Evolutionary conservation across 2,888 invertebrate species (phyloP), one percentile per base, ranked within the genome.

Genomic region (Caenorhabditis sp.): DNA sequence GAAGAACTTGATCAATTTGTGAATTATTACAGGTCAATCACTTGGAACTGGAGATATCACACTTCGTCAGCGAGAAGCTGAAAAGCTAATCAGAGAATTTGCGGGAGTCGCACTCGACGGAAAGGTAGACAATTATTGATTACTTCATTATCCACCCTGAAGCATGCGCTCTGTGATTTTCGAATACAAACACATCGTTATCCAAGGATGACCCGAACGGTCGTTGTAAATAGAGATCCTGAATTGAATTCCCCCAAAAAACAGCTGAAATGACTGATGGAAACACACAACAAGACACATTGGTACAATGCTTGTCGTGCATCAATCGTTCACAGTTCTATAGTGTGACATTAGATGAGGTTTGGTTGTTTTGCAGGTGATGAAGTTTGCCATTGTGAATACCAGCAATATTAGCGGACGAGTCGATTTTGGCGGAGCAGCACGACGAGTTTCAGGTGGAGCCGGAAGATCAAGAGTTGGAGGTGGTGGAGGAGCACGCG

Each of bases 11-110:
- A 43, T 43, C 5, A 43, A 61, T n/a, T 63, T 10, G 24, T 23
- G 3, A n/a, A n/a, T n/a, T 36, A 60, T 65, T 75, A 14, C 58
- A 70, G 81, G 78, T 0, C 69, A 73, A 63, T 76, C 78, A 14
- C 75, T 79, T 26, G 79, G 81, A 43, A 81, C 81, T n/a, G 81
- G 76, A 26, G 81, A 81, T 60, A 70, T 81, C 23, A 66, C 70
- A 57, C 68, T 81, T 49, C 53, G 65, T 24, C 78, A 75, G 59
- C 66, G 71, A 50, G 78, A 81, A 23, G 81, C 81, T 19, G 68
- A 67, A 19, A 70, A 64, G 62, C 67, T 76, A 23, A 58, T 81
- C 17, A 53, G 65, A 19, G 66, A 78, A 49, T 81, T 69, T 61
- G 55, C 58, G 17, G 78, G 78, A 19, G 73, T 78, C 50, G 71